Evolutionary conservation across 1,140 invertebrate genomes (phyloP), one percentile per base, ranked within the genome.

Genomic region (Babylonia areolata): DNA sequence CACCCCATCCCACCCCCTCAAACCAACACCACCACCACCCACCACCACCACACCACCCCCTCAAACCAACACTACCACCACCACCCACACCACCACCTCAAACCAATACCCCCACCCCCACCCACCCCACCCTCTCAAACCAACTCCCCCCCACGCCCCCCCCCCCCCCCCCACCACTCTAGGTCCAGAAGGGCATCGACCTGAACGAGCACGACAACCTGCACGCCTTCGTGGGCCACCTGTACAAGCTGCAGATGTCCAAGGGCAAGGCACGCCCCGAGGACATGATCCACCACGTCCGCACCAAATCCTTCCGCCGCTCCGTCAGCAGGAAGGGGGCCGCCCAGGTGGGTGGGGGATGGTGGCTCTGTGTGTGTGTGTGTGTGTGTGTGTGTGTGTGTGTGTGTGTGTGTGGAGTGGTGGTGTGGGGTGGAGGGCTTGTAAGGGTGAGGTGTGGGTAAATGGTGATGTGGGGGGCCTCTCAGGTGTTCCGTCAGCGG

Each of bases 281-380:
- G 58, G 86, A 89, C 64, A 89, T 91, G 51, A 78, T 92, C 12
- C 83, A 86, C 37, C 90, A 90, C 35, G 88, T 91, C 40, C 51
- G 90, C 33, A 91, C 89, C 33, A 91, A 90, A 71, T 89, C 87
- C 31, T 92, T 91, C 69, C 77, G 90, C 23, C 37, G 90, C 39
- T 89, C 87, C 11, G 85, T 91, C 17, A 85, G 86, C 35, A 86
- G 92, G 28, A 78, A 79, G n/a, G 58, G 87, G 23, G 87, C 87
- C 28, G 88, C 91, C 3, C 90, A 92, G 81, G 87, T 88, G 9
- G 81, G 84, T 23, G 6, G 11, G 5, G 31, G 28, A 64, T 5
- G 28, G 28, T 20, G 58, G 23, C 46, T 11, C 9, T 51, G 46
- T 11, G n/a, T n/a, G n/a, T n/a, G n/a, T n/a, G n/a, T n/a, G n/a